phyloP scores from a whole-genome alignment of 2,797 vertebrate genomes.

The Chloroceryle inda region DNA sequence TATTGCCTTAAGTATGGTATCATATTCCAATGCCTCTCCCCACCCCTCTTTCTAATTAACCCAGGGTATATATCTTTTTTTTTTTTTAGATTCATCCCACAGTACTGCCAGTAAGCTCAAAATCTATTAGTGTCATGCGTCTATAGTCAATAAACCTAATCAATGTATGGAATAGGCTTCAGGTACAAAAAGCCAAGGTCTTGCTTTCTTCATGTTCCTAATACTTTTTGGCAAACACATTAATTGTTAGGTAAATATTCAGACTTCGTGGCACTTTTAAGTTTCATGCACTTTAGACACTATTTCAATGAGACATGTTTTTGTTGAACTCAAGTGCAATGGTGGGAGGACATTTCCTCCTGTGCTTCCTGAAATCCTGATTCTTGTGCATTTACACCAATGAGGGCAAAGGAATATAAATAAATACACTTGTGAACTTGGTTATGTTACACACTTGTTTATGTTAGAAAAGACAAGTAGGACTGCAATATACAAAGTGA shows the following conservation, averaged over 20 bases:
- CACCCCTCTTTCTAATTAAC: not conserved
- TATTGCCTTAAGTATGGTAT: not conserved
- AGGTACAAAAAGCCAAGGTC: not conserved
- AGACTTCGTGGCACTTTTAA: conserved; percentile 20
- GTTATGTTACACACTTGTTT: not conserved
- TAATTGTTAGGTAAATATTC: conserved; percentile 60
- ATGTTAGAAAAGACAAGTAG: not conserved
- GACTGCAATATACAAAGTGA: not conserved
- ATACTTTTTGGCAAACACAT: not conserved
- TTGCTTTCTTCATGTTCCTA: not conserved
- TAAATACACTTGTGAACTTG: not conserved
- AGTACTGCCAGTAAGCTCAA: not conserved
- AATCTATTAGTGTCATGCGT: not conserved
- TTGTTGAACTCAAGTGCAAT: not conserved
- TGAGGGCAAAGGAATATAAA: not conserved
- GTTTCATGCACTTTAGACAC: conserved; percentile 23
- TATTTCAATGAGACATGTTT: not conserved
- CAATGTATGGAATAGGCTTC: accelerated
- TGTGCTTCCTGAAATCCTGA: not conserved
- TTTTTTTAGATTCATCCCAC: not conserved
- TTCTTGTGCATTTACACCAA: not conserved
- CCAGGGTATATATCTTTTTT: not conserved
- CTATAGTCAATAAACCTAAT: not conserved
- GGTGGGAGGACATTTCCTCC: not conserved
- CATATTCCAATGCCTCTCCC: accelerated